These are phyloP conservation scores for Sinocyclocheilus anshuiensis DNA, from an alignment of 2,113 vertebrate genomes.

Conservation along the genomic window DNA sequence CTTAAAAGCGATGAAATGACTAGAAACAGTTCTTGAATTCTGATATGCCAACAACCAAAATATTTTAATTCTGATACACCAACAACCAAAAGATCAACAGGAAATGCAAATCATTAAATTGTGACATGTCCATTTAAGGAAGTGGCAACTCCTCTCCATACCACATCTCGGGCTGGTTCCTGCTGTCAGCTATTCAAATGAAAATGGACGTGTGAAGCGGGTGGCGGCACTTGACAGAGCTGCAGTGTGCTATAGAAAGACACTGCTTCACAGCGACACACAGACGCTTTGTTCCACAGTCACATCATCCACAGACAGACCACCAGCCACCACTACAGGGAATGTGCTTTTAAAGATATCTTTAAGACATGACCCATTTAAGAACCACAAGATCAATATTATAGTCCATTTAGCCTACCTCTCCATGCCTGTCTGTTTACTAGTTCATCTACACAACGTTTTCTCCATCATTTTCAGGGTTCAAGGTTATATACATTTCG, in stretches of 20 bases:
- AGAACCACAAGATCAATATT: neutral
- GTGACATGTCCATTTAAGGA: slow-evolving; percentile 45
- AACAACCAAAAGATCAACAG: neutral
- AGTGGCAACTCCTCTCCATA: slow-evolving; percentile 20
- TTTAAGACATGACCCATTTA: neutral
- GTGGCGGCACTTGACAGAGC: slow-evolving; percentile 45
- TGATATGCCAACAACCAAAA: neutral
- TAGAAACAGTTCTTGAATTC: neutral
- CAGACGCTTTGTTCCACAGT: slow-evolving; percentile 48
- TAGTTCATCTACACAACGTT: neutral
- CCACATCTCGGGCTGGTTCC: slow-evolving; percentile 25
- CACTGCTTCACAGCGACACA: slow-evolving; percentile 51
- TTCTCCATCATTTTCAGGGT: neutral
- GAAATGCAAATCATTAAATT: slow-evolving; percentile 36
- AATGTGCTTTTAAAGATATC: neutral
- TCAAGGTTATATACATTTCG: neutral
- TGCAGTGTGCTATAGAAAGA: slow-evolving; percentile 46
- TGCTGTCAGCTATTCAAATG: slow-evolving; percentile 43
- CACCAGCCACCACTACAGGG: slow-evolving; percentile 15
- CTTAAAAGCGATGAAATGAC: neutral
- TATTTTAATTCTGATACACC: neutral
- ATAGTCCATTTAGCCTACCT: neutral
- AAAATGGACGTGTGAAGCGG: slow-evolving; percentile 30
- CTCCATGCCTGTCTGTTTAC: neutral
- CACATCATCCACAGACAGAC: slow-evolving; percentile 35